These are phyloP conservation scores for Intellagama lesueurii DNA, from an alignment of 2,797 vertebrate species.

Conservation along the genomic window DNA sequence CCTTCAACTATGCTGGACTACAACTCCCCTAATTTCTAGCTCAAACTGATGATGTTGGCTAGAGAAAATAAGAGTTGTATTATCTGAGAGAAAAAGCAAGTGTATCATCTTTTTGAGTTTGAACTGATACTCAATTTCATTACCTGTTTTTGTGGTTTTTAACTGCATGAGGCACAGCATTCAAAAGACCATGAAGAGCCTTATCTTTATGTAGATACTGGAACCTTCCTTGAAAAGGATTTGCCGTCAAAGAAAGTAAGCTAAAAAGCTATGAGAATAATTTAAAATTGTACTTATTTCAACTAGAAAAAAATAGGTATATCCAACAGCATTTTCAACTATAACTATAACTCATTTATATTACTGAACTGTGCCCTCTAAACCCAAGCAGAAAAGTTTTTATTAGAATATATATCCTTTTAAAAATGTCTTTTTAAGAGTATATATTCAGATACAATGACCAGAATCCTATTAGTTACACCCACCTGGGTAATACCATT, in stretches of 20 bases:
- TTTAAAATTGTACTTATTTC: conserved; percentile 43
- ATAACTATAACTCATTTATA: conserved; percentile 1
- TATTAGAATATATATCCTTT: neutral
- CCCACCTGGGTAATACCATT: too few relatives aligned
- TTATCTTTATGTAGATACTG: conserved; percentile 76
- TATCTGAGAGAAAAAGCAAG: neutral
- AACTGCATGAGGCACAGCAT: conserved; percentile 67
- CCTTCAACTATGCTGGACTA: neutral
- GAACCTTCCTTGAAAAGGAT: conserved; percentile 62
- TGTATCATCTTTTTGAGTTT: neutral
- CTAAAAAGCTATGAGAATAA: conserved; percentile 70
- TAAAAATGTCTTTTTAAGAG: neutral
- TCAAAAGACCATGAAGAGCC: conserved; percentile 77
- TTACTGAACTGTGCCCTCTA: neutral
- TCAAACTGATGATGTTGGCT: neutral
- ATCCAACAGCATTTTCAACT: neutral
- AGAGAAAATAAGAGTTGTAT: neutral
- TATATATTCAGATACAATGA: neutral
- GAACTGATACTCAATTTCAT: conserved; percentile 48
- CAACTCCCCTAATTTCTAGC: neutral
- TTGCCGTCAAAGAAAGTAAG: conserved; percentile 79
- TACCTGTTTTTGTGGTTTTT: conserved; percentile 73
- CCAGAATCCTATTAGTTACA: too few relatives aligned
- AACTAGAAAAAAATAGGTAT: neutral
- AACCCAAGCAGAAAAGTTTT: neutral